A percentile compares a stretch with the other conserved stretches of the same genome.
phyloP scores from a whole-genome alignment of 1,140 invertebrate species.

The Coenobita brevimanus region DNA sequence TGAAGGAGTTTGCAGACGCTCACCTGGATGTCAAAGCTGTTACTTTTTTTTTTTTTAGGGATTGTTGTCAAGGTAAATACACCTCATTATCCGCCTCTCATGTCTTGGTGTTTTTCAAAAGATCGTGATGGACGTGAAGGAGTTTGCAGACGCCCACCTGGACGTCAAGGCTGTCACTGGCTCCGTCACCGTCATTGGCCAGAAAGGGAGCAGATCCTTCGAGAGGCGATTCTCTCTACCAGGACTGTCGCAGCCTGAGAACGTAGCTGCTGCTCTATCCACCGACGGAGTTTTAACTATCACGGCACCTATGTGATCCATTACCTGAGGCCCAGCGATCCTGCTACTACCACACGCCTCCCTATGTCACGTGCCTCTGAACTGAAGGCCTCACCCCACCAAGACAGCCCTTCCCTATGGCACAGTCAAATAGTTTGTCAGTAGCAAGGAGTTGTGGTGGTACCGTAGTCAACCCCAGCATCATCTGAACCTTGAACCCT shows the following conservation, averaged over 20 bases:
- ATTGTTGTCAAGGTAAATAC: too few species aligned
- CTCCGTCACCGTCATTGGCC: slow-evolving; percentile 49
- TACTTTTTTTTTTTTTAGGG: too few species aligned
- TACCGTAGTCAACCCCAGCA: too few species aligned
- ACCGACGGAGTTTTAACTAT: slow-evolving; percentile 65
- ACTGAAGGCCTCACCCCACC: too few species aligned
- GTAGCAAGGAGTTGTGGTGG: too few species aligned
- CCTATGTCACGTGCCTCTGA: too few species aligned
- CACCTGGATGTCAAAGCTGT: slow-evolving; percentile 63
- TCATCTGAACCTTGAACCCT: too few species aligned
- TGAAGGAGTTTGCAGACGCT: slow-evolving; percentile 65
- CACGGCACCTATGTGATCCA: slow-evolving; percentile 49
- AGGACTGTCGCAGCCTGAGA: slow-evolving; percentile 49
- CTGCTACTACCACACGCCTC: too few species aligned
- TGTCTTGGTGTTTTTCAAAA: background rate
- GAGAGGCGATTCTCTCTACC: slow-evolving; percentile 59
- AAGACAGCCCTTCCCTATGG: too few species aligned
- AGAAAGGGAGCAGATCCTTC: slow-evolving; percentile 53
- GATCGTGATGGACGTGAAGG: slow-evolving; percentile 68
- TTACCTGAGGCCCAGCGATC: background rate
- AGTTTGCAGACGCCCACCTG: slow-evolving; percentile 57
- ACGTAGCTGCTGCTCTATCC: slow-evolving; percentile 56
- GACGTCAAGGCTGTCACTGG: slow-evolving; percentile 64
- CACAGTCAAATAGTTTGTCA: too few species aligned
- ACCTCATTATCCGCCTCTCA: too few species aligned